Conservation (phyloP, 1,140 invertebrate species). For the Spodoptera frugiperda region DNA sequence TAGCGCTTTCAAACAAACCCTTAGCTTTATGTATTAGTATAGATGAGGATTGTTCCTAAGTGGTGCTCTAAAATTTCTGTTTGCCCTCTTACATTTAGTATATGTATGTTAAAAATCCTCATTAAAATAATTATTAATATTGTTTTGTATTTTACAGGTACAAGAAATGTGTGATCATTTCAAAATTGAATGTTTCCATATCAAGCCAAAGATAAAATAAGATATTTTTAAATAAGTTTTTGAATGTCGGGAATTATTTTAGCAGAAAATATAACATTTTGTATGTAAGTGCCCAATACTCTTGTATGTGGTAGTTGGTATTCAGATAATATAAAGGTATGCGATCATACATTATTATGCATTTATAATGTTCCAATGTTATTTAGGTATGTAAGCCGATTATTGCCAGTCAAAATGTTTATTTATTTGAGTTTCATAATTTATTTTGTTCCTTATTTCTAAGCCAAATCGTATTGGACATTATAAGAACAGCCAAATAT, state of each 20-base stretch:
- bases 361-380: not conserved
- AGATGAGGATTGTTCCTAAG: no score
- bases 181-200: constrained; percentile 87
- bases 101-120: no score
- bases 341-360: constrained; percentile 12
- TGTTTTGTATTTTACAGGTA: constrained; percentile 77
- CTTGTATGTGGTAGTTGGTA: constrained; percentile 19
- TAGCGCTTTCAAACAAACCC: no score
- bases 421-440: constrained; percentile 6
- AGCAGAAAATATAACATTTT: constrained; percentile 1
- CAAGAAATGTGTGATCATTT: constrained; percentile 88
- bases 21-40: no score
- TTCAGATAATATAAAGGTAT: constrained; percentile 31
- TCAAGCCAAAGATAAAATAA: constrained; percentile 83
- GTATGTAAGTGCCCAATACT: not conserved
- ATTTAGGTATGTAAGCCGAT: constrained; percentile 1
- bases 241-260: constrained; percentile 12
- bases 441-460: not conserved
- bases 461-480: not conserved
- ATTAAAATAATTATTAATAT: no score
- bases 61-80: no score
- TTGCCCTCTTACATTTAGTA: no score
- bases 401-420: not conserved
- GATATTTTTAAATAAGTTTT: constrained; percentile 32
- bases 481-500: not conserved